Percentiles rank a stretch among this genome's conserved stretches.
Evolutionary conservation across 2,888 invertebrate genomes (phyloP).

Genomic region (Bruchidius siliquastri): DNA sequence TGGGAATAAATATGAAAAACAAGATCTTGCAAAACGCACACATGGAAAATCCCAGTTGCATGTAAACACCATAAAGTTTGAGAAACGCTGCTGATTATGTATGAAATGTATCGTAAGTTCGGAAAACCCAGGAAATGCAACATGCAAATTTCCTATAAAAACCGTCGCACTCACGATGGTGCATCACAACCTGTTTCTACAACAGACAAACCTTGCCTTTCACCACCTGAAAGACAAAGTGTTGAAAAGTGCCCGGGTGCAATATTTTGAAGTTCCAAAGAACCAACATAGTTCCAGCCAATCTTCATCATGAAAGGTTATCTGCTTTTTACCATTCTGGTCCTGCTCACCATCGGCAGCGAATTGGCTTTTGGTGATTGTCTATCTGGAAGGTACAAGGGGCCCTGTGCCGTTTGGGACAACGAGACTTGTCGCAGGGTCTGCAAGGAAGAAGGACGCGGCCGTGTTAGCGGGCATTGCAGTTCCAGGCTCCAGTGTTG

Average conservation of each 20-base stretch:
- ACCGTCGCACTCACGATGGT: not conserved
- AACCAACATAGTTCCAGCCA: too few species aligned
- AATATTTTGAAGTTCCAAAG: too few species aligned
- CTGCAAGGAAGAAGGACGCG: conserved; percentile 11
- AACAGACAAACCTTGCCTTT: not conserved
- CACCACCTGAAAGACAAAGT: not conserved
- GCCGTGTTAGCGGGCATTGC: conserved; percentile 8
- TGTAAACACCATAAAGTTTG: too few species aligned
- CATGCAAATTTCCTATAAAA: not conserved
- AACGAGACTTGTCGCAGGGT: conserved; percentile 9
- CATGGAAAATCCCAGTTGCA: too few species aligned
- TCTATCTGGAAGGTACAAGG: conserved; percentile 8
- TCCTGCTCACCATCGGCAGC: conserved; percentile 5
- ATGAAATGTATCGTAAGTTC: not conserved
- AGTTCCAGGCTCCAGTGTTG: conserved; percentile 6
- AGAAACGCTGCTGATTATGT: too few species aligned
- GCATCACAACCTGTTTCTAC: not conserved
- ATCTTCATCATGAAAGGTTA: not conserved
- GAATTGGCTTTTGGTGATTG: conserved; percentile 11
- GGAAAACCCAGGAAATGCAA: not conserved
- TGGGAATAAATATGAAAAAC: too few species aligned
- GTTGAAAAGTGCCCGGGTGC: too few species aligned
- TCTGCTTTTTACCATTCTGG: not conserved
- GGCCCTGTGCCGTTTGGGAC: conserved; percentile 11
- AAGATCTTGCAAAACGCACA: too few species aligned